Evolutionary conservation across 2,888 invertebrate genomes (phyloP).

Genomic region (Lochmaea crataegi): DNA sequence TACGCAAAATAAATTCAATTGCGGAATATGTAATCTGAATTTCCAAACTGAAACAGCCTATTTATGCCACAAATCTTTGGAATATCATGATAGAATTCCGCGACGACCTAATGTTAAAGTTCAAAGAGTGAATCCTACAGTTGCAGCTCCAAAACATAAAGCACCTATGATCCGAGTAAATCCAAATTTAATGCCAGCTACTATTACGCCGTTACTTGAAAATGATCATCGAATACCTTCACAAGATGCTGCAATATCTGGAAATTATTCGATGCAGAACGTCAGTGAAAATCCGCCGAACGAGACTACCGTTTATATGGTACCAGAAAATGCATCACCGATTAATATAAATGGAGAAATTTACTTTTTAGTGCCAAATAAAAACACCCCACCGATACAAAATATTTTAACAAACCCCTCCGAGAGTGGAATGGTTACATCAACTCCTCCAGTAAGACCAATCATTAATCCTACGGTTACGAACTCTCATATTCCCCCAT

Average conservation of each 20-base stretch:
- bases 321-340: not conserved
- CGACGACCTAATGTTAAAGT: not conserved
- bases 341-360: conserved; percentile 13
- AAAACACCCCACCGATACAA: not conserved
- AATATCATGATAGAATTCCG: not conserved
- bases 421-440: too few species aligned
- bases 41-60: not conserved
- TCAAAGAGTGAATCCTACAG: not conserved
- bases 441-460: too few species aligned
- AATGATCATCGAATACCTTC: not conserved
- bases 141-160: not conserved
- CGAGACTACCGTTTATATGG: not conserved
- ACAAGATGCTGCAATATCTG: not conserved
- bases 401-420: too few species aligned
- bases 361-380: conserved; percentile 4
- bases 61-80: conserved; percentile 8
- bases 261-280: not conserved
- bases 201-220: not conserved
- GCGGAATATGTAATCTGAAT: not conserved
- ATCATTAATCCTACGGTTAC: too few species aligned
- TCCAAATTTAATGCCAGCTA: not conserved
- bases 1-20: not conserved
- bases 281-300: not conserved
- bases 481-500: too few species aligned
- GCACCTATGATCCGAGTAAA: not conserved